Evolutionary conservation across 2,888 invertebrate species (phyloP), one percentile per base, ranked within the genome.

Genomic region (Deilephila porcellus): DNA sequence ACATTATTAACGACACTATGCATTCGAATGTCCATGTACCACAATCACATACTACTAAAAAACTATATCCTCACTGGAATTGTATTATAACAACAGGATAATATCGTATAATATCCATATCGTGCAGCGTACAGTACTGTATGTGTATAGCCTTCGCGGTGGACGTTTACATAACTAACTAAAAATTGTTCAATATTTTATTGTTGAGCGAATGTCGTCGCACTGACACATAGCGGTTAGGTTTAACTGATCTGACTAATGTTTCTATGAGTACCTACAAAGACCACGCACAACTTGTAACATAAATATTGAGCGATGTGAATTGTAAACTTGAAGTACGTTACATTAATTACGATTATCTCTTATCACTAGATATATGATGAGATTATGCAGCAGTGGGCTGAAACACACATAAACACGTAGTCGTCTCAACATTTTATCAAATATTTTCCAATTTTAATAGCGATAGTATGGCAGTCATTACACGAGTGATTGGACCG

Each of bases 401-500:
- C 29, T 67, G 67, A 5, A 6, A 25, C 45, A 1, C 8, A 8
- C 20, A 32, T 67, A 52, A 29, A 67, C 25, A 25, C 45, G 14
- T 20, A 45, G 14, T 14, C 4, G 6, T 52, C 45, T 52, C 17
- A 52, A 67, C 5, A 67, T 67, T 37, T 34, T 34, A 60, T 60
- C 71, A 19, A 34, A 60, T 45, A 19, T 71, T 71, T 64, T 71
- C 32, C 25, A 52, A 73, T 53, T 20, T 52, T 56, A 81, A 78
- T 79, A 81, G 79, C 76, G 77, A 76, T 75, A 80, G 76, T 76
- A 77, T 74, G 74, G 71, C 72, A 76, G 82, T 85, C 82, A 88
- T 90, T 89, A 88, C 86, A 90, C 89, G 91, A 87, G 75, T 86
- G 88, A 90, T 88, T 91, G 87, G 81, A 82, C 83, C 81, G 78